Conservation (phyloP, 2,113 vertebrate species). For the Alligator sinensis region DNA sequence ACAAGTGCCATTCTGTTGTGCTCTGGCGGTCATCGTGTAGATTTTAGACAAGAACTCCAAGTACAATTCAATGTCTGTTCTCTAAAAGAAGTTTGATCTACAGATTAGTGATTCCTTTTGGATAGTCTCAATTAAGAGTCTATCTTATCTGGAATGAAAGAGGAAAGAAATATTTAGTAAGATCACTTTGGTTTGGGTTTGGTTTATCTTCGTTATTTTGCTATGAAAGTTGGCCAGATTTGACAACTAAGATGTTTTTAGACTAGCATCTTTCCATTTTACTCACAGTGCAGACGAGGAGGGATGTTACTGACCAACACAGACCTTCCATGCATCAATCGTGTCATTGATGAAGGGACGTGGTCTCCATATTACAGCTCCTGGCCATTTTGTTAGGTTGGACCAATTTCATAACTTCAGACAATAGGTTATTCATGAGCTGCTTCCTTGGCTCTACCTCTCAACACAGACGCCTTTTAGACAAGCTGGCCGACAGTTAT, state of each 20-base stretch:
- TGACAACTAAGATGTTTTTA: slow-evolving; percentile 4
- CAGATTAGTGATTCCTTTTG: slow-evolving; percentile 51
- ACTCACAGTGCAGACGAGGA: background rate
- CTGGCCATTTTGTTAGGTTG: background rate
- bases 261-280: background rate
- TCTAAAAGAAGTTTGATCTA: slow-evolving; percentile 56
- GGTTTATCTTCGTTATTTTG: slow-evolving; percentile 15
- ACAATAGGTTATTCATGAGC: slow-evolving; percentile 42
- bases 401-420: background rate
- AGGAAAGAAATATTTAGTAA: slow-evolving; percentile 46
- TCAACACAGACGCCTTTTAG: slow-evolving; percentile 47
- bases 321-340: background rate
- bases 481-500: background rate
- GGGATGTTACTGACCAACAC: background rate
- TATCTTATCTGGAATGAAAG: slow-evolving; percentile 61
- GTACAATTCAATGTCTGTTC: slow-evolving; percentile 72
- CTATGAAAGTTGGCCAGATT: slow-evolving; percentile 18
- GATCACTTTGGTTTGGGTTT: slow-evolving; percentile 9
- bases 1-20: slow-evolving; percentile 68
- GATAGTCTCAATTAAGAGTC: slow-evolving; percentile 53
- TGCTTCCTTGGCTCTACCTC: slow-evolving; percentile 34
- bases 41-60: slow-evolving; percentile 66
- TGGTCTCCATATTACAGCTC: background rate
- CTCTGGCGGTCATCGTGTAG: slow-evolving; percentile 29
- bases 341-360: background rate